Evolutionary conservation across 2,797 vertebrate genomes (phyloP), one percentile per base, ranked within the genome.

Genomic region (Anolis apletophallus): DNA sequence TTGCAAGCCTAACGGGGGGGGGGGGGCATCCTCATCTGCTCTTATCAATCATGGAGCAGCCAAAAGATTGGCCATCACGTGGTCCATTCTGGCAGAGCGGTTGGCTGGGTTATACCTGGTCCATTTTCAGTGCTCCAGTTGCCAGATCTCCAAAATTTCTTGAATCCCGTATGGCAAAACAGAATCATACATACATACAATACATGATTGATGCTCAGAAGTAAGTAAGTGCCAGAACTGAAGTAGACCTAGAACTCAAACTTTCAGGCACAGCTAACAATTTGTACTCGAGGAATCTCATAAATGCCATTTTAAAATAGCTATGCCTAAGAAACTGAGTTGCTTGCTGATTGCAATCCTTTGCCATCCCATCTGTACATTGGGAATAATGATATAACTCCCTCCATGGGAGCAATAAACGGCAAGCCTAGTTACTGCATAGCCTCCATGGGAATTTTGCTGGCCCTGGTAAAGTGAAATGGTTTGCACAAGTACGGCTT

Each of bases 381-480:
- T 84, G 72, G 46, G 26, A 29, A 46, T n/a, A 67, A 73, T 64
- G 50, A 83, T 40, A 61, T 16, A 32, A 26, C 54, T 21, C 68
- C 32, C 13, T 52, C 17, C 34, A 32, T 75, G 73, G 26, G 52
- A 57, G 50, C 26, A 76, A 68, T 36, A 86, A 68, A 54, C 61
- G 21, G 32, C 50, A 76, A 81, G 29, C 36, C 14, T 13, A 40
- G 57, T 75, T 40, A 26, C 61, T 21, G 5, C 29, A 73, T 61
- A 59, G 73, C 29, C 55, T 61, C 67, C n/a, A 50, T 64, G 46
- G 78, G 46, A 46, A 52, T 55, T 29, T 69, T 36, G 50, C 26
- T 68, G 61, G 26, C 50, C 59, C 52, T 61, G 26, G n/a, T 57
- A 72, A 32, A 76, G 21, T 59, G 80, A 87, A 81, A 81, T 75